Percentiles rank a stretch among this genome's conserved stretches.
Conservation (phyloP, 2,797 vertebrate species). For the Siniperca undulata region DNA sequence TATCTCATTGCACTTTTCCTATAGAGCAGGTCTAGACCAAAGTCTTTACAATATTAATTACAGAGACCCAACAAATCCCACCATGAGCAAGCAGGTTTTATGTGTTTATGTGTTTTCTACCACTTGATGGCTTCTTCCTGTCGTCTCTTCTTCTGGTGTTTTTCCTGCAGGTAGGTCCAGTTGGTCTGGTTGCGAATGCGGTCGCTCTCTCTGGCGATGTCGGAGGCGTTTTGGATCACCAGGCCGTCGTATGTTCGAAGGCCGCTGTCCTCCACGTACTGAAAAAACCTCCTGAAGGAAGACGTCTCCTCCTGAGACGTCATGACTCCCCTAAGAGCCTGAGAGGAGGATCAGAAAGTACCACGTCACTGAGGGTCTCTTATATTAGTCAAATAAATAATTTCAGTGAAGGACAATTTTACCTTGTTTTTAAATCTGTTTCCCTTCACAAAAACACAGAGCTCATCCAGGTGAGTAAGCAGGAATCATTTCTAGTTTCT, state of each 20-base stretch:
- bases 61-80: too few species aligned
- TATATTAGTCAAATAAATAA: background rate
- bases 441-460: background rate
- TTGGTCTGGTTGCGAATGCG: constrained; percentile 95
- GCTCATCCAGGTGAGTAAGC: background rate
- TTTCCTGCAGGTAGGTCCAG: constrained; percentile 95
- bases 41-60: too few species aligned
- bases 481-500: background rate
- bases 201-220: constrained; percentile 89
- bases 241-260: constrained; percentile 94
- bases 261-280: constrained; percentile 95
- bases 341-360: constrained; percentile 20
- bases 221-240: constrained; percentile 96
- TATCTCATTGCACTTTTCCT: too few species aligned
- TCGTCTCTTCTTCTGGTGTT: constrained; percentile 93
- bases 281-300: constrained; percentile 90
- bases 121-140: constrained; percentile 96
- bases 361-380: background rate
- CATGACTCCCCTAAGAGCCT: constrained; percentile 89
- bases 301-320: constrained; percentile 89
- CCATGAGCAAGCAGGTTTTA: background rate
- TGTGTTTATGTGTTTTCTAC: constrained; percentile 72
- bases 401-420: background rate
- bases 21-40: too few species aligned
- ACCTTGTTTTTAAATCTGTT: background rate